phyloP scores from a whole-genome alignment of 2,797 vertebrate species.

The Argya squamiceps region DNA sequence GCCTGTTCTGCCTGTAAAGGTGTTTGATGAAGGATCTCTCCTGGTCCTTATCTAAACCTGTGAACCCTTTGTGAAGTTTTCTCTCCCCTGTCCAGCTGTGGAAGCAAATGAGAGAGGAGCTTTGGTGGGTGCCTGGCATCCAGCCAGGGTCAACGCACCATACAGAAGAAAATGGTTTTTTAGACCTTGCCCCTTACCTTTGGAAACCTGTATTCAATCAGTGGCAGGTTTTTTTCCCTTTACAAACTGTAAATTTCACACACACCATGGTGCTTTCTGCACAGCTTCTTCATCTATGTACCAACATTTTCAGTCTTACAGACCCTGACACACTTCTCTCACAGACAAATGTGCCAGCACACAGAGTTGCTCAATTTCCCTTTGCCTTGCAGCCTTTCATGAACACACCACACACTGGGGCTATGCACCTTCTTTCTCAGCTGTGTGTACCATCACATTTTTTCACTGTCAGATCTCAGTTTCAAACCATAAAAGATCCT shows the following conservation, averaged over 20 bases:
- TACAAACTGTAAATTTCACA: background rate
- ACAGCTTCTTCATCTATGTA: background rate
- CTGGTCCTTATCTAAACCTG: background rate
- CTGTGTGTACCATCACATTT: background rate
- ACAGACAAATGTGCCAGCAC: background rate
- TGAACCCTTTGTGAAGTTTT: background rate
- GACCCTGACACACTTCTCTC: background rate
- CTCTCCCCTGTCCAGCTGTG: background rate
- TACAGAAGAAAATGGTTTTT: background rate
- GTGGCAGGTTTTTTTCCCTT: background rate
- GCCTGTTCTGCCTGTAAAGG: background rate
- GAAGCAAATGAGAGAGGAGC: background rate
- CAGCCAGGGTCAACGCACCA: background rate
- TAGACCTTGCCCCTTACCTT: background rate
- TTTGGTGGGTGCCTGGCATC: background rate
- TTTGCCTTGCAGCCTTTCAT: background rate
- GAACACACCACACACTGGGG: background rate
- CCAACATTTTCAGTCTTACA: background rate
- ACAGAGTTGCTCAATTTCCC: background rate
- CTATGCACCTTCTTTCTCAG: background rate
- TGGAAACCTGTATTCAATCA: background rate
- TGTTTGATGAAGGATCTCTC: background rate
- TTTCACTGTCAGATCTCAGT: background rate
- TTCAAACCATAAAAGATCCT: background rate
- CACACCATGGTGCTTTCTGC: background rate